Base-by-base conservation (phyloP, 2,113 vertebrate genomes). In the Pteropus alecto region DNA sequence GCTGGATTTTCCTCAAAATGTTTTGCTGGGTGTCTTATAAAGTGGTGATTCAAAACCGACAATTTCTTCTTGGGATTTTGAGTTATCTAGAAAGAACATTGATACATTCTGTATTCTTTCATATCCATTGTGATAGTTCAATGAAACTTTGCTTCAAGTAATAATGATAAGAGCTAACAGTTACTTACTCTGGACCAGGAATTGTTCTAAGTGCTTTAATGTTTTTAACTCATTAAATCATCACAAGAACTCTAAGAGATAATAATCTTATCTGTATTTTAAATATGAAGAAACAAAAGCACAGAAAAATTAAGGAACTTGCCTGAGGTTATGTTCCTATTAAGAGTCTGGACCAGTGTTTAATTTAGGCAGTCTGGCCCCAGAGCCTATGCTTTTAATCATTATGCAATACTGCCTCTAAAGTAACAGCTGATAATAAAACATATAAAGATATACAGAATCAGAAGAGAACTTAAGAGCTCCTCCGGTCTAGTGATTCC, bases 1-100 rank as follows among this genome's bases (percentile, higher is more conserved):
- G 99, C 43, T 79, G 99, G 98, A 68, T 97, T 98, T 76, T 99
- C 99, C 71, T 98, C 99, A 97, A 99, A 98, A 41, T 98, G 97
- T 96, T 99, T 99, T 95, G 99, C 99, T 30, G 99, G 99, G n/a
- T 99, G 99, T 98, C 98, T 99, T 97, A 99, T 98, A 97, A 99
- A 99, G 97, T 99, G 99, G 97, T 99, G 99, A 92, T 98, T 99
- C 71, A 99, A 97, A 21, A 99, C 99, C 0, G 98, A 95, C 98
- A 99, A 98, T 77, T 99, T 99, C 98, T 98, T 99, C 94, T 98
- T 98, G 7, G 98, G 97, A 98, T 99, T 98, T 19, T 99, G 98
- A 94, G 99, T 99, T 98, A 99, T 99, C 99, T 99, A 96, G 92
- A 94, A 97, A 97, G 90, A 95, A 78, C 35, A 97, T 83, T 26